phyloP scores from a whole-genome alignment of 1,140 invertebrate genomes.

The Apis florea region DNA sequence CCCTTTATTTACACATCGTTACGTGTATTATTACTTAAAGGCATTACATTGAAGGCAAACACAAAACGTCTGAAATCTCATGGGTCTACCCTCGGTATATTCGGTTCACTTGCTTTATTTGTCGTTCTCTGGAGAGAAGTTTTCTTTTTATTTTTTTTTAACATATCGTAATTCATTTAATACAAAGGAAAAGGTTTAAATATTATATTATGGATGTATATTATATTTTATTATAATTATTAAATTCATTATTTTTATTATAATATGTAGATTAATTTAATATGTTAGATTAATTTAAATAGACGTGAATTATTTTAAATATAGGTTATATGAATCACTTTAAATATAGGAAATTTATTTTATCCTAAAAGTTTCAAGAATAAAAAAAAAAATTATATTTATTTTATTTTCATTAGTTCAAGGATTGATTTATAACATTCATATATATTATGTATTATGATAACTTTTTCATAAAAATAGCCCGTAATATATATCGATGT shows the following conservation, averaged over 20 bases:
- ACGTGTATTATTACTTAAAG: slow-evolving; percentile 13
- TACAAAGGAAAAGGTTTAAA: background rate
- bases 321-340: background rate
- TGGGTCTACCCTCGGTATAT: background rate
- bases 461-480: slow-evolving; percentile 6
- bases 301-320: background rate
- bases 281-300: background rate
- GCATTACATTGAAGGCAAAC: background rate
- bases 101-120: background rate
- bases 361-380: background rate
- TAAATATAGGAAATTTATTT: background rate
- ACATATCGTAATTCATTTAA: background rate
- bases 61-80: background rate
- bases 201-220: no score
- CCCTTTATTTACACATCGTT: slow-evolving; percentile 11
- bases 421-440: background rate
- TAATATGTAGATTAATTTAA: background rate
- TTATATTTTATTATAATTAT: no score
- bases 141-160: background rate
- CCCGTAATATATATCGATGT: background rate
- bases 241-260: background rate
- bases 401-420: background rate
- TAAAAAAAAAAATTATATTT: no score
- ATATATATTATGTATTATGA: background rate
- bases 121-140: background rate